A percentile compares a stretch with the other conserved stretches of the same genome.
These are phyloP conservation scores for Apogon talboti DNA, from an alignment of 2,797 vertebrate species.

Conservation along the genomic window DNA sequence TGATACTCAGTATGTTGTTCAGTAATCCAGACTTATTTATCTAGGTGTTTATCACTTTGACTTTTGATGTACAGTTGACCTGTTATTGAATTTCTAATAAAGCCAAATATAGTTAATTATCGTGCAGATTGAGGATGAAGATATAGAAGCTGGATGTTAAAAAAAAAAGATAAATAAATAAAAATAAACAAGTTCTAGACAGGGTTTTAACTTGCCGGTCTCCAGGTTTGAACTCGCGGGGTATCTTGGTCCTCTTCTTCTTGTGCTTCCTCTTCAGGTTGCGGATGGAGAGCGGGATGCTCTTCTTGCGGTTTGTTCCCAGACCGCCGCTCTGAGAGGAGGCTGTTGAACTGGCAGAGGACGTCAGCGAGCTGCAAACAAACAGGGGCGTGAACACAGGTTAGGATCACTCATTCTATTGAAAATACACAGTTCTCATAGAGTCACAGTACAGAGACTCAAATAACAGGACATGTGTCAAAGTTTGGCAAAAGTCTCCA, in stretches of 20 bases:
- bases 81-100: too few species aligned
- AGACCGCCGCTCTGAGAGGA: slow-evolving; percentile 93
- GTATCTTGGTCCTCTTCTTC: slow-evolving; percentile 96
- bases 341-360: slow-evolving; percentile 95
- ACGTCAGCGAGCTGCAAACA: slow-evolving; percentile 91
- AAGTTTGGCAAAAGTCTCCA: too few species aligned
- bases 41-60: too few species aligned
- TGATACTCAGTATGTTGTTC: too few species aligned
- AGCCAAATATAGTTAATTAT: too few species aligned
- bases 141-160: too few species aligned
- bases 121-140: too few species aligned
- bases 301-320: slow-evolving; percentile 90
- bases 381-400: background rate
- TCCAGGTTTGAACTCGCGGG: slow-evolving; percentile 94
- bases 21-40: too few species aligned
- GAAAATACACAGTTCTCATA: background rate
- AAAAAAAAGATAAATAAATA: too few species aligned
- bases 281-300: slow-evolving; percentile 95
- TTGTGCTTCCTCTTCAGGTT: slow-evolving; percentile 98
- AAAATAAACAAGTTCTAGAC: too few species aligned
- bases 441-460: background rate
- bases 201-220: slow-evolving; percentile 85
- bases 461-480: background rate
- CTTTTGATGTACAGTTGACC: too few species aligned
- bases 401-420: background rate